Percentiles rank a stretch among this genome's conserved stretches.
These are phyloP conservation scores for Oncorhynchus tshawytscha DNA, from an alignment of 2,113 vertebrate species.

Conservation along the genomic window DNA sequence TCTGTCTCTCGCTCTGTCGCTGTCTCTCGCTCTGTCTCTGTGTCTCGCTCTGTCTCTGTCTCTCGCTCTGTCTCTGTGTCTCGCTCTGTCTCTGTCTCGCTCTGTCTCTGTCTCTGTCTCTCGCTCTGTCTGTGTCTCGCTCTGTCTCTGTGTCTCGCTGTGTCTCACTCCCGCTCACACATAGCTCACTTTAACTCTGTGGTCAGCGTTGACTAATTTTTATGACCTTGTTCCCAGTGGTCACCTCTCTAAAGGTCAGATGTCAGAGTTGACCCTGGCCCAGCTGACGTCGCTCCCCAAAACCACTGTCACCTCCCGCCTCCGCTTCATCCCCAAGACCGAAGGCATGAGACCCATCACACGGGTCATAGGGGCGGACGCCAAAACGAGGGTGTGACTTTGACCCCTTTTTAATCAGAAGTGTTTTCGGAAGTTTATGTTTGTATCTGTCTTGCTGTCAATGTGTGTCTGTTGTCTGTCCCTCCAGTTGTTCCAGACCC, in stretches of 20 bases:
- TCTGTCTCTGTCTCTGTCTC: no score
- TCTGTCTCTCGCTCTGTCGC: no score
- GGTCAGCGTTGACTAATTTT: neutral
- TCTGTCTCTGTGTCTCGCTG: neutral
- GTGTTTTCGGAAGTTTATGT: constrained; percentile 43
- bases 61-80: no score
- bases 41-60: no score
- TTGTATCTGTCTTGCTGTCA: neutral
- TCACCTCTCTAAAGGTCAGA: constrained; percentile 77
- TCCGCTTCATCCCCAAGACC: constrained; percentile 90
- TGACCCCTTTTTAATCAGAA: neutral
- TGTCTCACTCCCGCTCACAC: no score
- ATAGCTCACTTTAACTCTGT: neutral
- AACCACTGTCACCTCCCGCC: constrained; percentile 64
- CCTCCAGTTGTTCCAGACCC: constrained; percentile 59
- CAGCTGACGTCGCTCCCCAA: constrained; percentile 67
- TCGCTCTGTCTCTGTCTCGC: no score
- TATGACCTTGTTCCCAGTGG: constrained; percentile 64
- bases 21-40: no score
- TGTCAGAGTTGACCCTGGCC: constrained; percentile 72
- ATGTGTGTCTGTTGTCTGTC: neutral
- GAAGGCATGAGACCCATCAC: constrained; percentile 85
- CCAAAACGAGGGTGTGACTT: constrained; percentile 45
- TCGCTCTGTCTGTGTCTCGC: no score
- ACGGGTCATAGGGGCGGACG: constrained; percentile 62